A percentile compares a stretch with the other conserved stretches of the same genome.
These are phyloP conservation scores for Drosophila chauvacae DNA, from an alignment of 1,140 invertebrate species.

Conservation along the genomic window DNA sequence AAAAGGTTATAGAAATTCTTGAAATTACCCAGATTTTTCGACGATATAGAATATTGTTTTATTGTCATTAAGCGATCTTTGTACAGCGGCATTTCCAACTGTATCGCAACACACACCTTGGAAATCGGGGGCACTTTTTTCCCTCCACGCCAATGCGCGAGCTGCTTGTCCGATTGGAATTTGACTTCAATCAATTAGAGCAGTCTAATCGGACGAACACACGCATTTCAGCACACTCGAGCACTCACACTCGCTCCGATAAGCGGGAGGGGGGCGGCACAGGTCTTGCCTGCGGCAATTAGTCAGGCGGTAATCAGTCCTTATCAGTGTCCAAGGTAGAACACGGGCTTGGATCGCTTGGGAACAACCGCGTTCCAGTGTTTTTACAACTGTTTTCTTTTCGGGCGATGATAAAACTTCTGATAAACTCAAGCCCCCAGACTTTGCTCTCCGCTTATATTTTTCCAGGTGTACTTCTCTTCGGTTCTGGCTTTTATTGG, in stretches of 20 bases:
- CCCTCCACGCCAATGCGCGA: background rate
- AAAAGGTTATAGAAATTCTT: background rate
- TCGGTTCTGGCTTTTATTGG: constrained; percentile 20
- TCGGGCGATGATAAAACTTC: constrained; percentile 56
- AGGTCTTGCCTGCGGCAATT: constrained; percentile 64
- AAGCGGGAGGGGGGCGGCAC: constrained; percentile 30
- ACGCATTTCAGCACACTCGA: constrained; percentile 40
- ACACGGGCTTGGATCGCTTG: constrained; percentile 8
- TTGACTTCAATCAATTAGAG: constrained; percentile 71
- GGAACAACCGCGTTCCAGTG: constrained; percentile 11
- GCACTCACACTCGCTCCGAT: constrained; percentile 23
- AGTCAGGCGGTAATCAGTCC: constrained; percentile 51
- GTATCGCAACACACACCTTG: constrained; percentile 15
- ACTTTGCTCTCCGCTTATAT: constrained; percentile 49
- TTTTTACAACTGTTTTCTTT: constrained; percentile 50
- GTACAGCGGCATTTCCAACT: constrained; percentile 11
- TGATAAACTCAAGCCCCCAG: constrained; percentile 60
- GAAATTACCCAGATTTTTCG: background rate
- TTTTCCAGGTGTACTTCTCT: constrained; percentile 19
- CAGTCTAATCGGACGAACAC: constrained; percentile 56
- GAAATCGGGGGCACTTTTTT: constrained; percentile 17
- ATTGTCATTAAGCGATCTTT: constrained; percentile 12
- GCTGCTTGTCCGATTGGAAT: constrained; percentile 54
- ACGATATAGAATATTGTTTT: background rate
- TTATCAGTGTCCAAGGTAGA: constrained; percentile 36